phyloP scores from a whole-genome alignment of 2,113 vertebrate species.

The Poeciliopsis prolifica region DNA sequence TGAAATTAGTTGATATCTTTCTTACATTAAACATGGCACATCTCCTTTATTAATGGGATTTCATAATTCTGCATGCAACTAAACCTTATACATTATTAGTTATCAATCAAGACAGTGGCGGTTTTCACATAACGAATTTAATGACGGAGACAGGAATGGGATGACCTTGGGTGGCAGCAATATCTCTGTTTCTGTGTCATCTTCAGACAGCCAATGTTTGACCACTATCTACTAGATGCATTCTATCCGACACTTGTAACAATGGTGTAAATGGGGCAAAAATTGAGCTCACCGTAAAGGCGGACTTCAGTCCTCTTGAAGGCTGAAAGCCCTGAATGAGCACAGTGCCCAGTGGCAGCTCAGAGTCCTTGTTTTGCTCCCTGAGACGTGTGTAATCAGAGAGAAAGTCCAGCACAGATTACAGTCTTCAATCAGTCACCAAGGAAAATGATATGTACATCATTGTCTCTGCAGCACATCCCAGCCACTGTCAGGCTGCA shows the following conservation, averaged over 20 bases:
- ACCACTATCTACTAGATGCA: constrained; percentile 71
- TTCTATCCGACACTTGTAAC: constrained; percentile 78
- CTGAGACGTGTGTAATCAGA: constrained; percentile 82
- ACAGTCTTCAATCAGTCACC: constrained; percentile 86
- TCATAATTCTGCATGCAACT: too few species aligned
- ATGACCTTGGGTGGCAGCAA: constrained; percentile 76
- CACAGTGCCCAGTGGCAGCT: constrained; percentile 77
- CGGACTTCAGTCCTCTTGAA: constrained; percentile 79
- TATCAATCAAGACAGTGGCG: too few species aligned
- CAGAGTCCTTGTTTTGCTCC: constrained; percentile 81
- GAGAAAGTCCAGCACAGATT: constrained; percentile 84
- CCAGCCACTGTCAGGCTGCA: constrained; percentile 72
- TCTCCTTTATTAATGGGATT: too few species aligned
- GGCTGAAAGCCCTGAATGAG: constrained; percentile 82
- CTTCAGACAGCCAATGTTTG: constrained; percentile 75
- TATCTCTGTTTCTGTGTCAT: constrained; percentile 70
- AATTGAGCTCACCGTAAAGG: constrained; percentile 84
- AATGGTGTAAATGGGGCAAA: constrained; percentile 81
- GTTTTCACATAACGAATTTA: too few species aligned
- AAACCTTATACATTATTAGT: too few species aligned
- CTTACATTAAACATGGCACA: too few species aligned
- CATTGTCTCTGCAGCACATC: constrained; percentile 77
- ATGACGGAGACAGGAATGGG: constrained; percentile 42
- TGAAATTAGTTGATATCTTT: too few species aligned
- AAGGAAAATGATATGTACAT: constrained; percentile 86